Evolutionary conservation across 1,140 invertebrate species (phyloP).

Genomic region (Bombus confusus): DNA sequence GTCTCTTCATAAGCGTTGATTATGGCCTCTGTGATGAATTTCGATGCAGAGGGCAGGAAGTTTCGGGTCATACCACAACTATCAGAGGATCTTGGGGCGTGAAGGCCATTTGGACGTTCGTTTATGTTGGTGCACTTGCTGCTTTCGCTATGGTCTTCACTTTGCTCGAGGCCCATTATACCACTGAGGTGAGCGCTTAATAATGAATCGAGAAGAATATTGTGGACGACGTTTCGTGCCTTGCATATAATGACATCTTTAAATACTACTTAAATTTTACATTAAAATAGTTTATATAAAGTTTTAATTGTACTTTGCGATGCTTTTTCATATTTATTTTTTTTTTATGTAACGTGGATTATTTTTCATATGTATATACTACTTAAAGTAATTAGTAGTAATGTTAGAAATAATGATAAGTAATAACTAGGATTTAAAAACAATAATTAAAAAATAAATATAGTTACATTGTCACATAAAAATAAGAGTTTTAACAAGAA

Average conservation of each 20-base stretch:
- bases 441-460: too few species aligned
- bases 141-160: constrained; percentile 83
- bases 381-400: too few species aligned
- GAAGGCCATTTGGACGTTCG: constrained; percentile 83
- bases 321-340: too few species aligned
- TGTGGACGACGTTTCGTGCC: too few species aligned
- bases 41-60: constrained; percentile 83
- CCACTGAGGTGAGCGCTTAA: constrained; percentile 67
- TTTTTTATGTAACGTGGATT: too few species aligned
- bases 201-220: not conserved
- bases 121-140: constrained; percentile 83
- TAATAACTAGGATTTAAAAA: too few species aligned
- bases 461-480: too few species aligned
- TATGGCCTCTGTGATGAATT: constrained; percentile 86
- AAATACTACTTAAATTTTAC: not conserved
- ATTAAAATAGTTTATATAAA: too few species aligned
- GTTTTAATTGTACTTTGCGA: too few species aligned
- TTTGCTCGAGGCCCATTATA: constrained; percentile 81
- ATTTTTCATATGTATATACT: too few species aligned
- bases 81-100: constrained; percentile 82
- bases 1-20: constrained; percentile 85
- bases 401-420: too few species aligned
- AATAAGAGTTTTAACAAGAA: too few species aligned
- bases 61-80: constrained; percentile 73
- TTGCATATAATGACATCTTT: not conserved